Evolutionary conservation across 2,888 invertebrate species (phyloP), one percentile per base, ranked within the genome.

Genomic region (Ametastegia equiseti): DNA sequence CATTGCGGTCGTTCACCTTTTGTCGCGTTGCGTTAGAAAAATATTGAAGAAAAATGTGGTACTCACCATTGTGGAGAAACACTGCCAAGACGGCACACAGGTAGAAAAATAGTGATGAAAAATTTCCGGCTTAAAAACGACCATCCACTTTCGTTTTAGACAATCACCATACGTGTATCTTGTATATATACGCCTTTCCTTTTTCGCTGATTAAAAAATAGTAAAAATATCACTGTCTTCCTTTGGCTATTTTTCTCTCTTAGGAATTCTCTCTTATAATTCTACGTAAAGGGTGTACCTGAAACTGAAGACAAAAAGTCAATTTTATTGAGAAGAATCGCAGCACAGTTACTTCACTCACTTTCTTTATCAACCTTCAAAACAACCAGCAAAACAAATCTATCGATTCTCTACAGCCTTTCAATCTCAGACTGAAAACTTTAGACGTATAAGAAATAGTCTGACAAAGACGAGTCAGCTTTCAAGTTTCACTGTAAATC

Each of bases 11-110:
- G 3, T 57, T 11, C 7, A 57, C 2, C 54, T 57, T n/a, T 1
- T 3, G 27, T 57, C n/a, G 11, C 54, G 54, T 27, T 30, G 60
- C 4, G 15, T 60, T n/a, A 13, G 9, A 30, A 60, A 13, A 60
- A 60, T 30, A 60, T 60, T 2, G 15, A 30, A 45, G 15, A 42
- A 42, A 60, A 42, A 42, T 42, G 45, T 65, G 36, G 42, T 23
- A 90, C 89, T 89, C 84, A 89, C 89, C 89, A 89, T 89, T 78
- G 75, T 87, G 88, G 85, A 83, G 87, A 87, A 87, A 85, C 81
- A 84, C 86, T 86, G 90, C 89, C 88, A 82, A 42, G 84, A 83
- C 84, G 89, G 88, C 89, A 84, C 83, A 83, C 79, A 81, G 84
- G 81, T 80, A 79, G 82, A 47, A 83, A 77, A 77, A 67, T 57